Base-by-base conservation (phyloP, 2,888 invertebrate genomes). In the Ochropleura leucogaster region DNA sequence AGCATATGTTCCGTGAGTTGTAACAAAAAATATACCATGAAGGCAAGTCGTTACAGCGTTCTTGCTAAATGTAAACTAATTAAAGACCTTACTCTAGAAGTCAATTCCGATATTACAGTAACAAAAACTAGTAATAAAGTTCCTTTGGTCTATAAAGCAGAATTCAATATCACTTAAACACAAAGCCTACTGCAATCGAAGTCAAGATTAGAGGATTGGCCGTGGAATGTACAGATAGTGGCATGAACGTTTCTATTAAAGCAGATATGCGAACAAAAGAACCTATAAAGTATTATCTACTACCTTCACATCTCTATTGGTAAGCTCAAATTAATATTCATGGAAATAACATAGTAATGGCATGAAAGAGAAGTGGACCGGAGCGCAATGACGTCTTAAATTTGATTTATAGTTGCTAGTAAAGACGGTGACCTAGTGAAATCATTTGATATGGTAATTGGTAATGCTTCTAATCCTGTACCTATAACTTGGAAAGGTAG, bases 401-500 rank as follows among this genome's bases (percentile, higher is more conserved):
- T 85, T 78, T 86, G 86, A 86, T 86, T 86, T 83, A 86, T 86
- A 74, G 72, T 76, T 76, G 53, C 72, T 57, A 74, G 72, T 74
- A 72, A 71, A 47, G 77, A 77, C 66, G 74, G 66, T 81, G 82
- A 83, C 83, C 83, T 66, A 85, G 78, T 77, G 70, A 53, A 86
- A 80, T 80, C 79, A 78, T 81, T 80, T 79, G 80, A 79, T 84
- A 84, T 86, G 77, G 79, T 80, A 84, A 83, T 77, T 74, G 75
- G 79, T 83, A 82, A 82, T 82, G 79, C 63, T 70, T 70, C 47
- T 71, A 71, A 79, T 83, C 64, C 83, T 70, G 44, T 65, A 30
- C 30, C 30, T 30, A 68, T 64, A 64, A 79, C 67, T 79, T 72
- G 51, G 57, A 60, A 79, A 79, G 55, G 65, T 59, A 74, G 68